Evolutionary conservation across 2,113 vertebrate species (phyloP).

Genomic region (Periophthalmodon schlosseri): DNA sequence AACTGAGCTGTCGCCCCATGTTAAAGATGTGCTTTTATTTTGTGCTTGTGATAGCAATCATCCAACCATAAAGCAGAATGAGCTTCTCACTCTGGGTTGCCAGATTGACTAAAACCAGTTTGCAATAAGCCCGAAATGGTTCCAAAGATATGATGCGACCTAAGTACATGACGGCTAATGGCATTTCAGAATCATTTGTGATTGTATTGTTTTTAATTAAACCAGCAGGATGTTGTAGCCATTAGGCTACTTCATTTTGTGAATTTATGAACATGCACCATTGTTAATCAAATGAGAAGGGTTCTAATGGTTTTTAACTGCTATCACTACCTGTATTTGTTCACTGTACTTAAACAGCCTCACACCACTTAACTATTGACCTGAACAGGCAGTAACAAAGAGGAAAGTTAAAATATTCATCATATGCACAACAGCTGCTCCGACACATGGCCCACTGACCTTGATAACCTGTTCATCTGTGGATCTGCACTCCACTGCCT

Average conservation of each 20-base stretch:
- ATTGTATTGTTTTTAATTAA: no score
- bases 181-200: no score
- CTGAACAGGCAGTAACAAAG: constrained; percentile 4
- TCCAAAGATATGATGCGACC: no score
- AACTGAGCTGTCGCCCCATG: no score
- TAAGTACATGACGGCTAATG: no score
- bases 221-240: not conserved
- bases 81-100: not conserved
- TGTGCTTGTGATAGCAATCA: not conserved
- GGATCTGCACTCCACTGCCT: constrained; percentile 88
- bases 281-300: not conserved
- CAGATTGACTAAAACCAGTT: not conserved
- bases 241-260: not conserved
- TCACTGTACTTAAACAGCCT: not conserved
- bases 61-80: not conserved
- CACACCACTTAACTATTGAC: not conserved
- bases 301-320: not conserved
- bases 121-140: no score
- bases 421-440: not conserved
- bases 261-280: not conserved
- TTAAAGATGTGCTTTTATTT: not conserved
- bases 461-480: constrained; percentile 88
- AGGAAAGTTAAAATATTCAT: not conserved
- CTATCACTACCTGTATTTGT: constrained; percentile 6
- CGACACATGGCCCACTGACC: constrained; percentile 70